These are phyloP conservation scores for Tadarida brasiliensis DNA, from an alignment of 2,797 vertebrate genomes.

Conservation along the genomic window DNA sequence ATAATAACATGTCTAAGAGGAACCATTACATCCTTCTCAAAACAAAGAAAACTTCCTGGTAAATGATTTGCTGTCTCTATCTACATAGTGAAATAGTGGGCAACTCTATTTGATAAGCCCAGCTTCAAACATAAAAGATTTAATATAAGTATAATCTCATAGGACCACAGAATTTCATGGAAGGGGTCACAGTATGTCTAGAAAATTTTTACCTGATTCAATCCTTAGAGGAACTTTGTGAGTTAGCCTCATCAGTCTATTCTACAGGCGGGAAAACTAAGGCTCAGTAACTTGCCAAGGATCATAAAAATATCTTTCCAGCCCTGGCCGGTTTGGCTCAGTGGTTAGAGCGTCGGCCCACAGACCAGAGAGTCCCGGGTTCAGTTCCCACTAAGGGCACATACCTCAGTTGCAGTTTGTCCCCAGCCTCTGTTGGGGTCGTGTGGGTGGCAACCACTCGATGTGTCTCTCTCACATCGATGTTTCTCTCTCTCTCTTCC, in stretches of 20 bases:
- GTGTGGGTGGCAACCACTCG: no score
- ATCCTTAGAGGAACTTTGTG: not conserved
- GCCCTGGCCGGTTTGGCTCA: no score
- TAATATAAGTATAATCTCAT: not conserved
- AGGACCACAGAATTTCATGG: conserved; percentile 2
- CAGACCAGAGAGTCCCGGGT: no score
- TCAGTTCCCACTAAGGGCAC: no score
- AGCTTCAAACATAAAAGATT: not conserved
- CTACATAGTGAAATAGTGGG: not conserved
- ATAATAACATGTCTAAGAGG: not conserved
- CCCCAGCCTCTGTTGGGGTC: no score
- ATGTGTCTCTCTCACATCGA: no score
- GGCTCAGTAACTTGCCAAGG: not conserved
- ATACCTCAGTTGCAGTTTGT: no score
- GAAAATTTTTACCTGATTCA: not conserved
- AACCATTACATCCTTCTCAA: conserved; percentile 30
- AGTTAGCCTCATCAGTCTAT: not conserved
- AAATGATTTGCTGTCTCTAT: not conserved
- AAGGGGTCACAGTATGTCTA: not conserved
- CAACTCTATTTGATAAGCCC: not conserved
- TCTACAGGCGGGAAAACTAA: not conserved
- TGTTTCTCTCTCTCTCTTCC: no score
- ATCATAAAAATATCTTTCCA: no score
- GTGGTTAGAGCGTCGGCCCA: no score
- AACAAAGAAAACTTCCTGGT: not conserved